Base-by-base conservation (phyloP, 2,888 invertebrate genomes). In the Neocrepidodera transversa region DNA sequence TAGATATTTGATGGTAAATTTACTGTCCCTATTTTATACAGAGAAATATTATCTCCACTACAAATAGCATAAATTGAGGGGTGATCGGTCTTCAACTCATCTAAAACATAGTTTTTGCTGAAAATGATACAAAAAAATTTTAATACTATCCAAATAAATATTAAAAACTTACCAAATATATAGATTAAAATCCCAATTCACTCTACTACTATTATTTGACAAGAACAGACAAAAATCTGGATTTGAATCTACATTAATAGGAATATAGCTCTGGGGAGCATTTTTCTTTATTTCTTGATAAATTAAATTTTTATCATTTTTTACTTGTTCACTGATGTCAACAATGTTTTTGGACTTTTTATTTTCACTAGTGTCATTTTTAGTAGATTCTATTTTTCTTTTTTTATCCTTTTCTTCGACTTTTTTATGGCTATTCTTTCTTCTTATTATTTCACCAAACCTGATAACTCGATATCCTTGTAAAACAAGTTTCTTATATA, bases 401-500 rank as follows among this genome's bases (percentile, higher is more conserved):
- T 45, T 45, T n/a, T 26, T 23, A 1, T 26, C 16, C 1, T 1
- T 45, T 11, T 36, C 42, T 28, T 53, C 20, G 10, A 14, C 42
- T 40, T 47, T 50, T 58, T n/a, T n/a, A n/a, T n/a, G n/a, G n/a
- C 49, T 40, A 2, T 45, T 11, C 28, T 30, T 32, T 42, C 48
- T 43, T 45, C 58, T 62, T 30, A 28, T 17, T 35, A 63, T 7
- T 57, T 64, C 63, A 35, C 60, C 51, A 30, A 60, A 48, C 45
- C 65, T 63, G 2, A 67, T 14, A n/a, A 76, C 18, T 59, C 65
- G 68, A 63, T 69, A 75, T 8, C 77, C 76, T 57, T 70, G 60
- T 2, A 68, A 32, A 11, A 68, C 69, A 35, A 78, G 64, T 60
- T 73, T 74, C 66, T 71, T 74, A 64, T 74, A 76, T 11, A 66